Percentiles rank a stretch among this genome's conserved stretches.
phyloP scores from a whole-genome alignment of 2,888 invertebrate species.

The Protodeltote pygarga region DNA sequence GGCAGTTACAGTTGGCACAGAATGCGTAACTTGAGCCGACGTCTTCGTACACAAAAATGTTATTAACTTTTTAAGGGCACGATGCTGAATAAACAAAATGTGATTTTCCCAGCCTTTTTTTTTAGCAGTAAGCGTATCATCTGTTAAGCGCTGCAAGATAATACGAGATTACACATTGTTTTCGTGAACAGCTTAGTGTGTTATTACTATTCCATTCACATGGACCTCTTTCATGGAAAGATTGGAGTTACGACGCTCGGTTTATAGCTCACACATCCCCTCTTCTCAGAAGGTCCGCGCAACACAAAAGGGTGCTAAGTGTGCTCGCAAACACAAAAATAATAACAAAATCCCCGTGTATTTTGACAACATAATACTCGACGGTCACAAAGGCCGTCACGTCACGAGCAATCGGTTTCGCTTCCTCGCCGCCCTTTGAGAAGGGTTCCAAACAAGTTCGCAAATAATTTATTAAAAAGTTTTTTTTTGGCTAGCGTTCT shows the following conservation, averaged over 20 bases:
- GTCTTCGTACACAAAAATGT: conserved; percentile 74
- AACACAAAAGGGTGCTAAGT: conserved; percentile 84
- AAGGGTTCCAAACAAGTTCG: conserved; percentile 82
- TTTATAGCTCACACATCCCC: conserved; percentile 78
- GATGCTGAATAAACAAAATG: conserved; percentile 53
- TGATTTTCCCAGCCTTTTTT: conserved; percentile 60
- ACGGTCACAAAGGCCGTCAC: conserved; percentile 83
- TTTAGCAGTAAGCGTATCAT: conserved; percentile 49
- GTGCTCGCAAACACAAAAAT: conserved; percentile 86
- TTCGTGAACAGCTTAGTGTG: conserved; percentile 58
- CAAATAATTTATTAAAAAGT: conserved; percentile 84
- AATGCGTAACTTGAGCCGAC: conserved; percentile 72
- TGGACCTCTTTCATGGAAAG: conserved; percentile 74
- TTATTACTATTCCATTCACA: conserved; percentile 81
- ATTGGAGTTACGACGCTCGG: conserved; percentile 69
- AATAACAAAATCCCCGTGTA: conserved; percentile 86
- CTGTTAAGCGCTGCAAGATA: conserved; percentile 42
- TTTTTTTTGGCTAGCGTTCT: conserved; percentile 62
- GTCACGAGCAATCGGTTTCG: conserved; percentile 85
- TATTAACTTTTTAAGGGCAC: conserved; percentile 77
- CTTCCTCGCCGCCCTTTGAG: conserved; percentile 81
- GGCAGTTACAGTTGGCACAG: conserved; percentile 69
- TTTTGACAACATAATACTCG: conserved; percentile 87
- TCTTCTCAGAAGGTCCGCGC: conserved; percentile 74
- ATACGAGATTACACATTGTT: conserved; percentile 66